phyloP scores from a whole-genome alignment of 2,113 vertebrate species.

The Ammospiza caudacuta region DNA sequence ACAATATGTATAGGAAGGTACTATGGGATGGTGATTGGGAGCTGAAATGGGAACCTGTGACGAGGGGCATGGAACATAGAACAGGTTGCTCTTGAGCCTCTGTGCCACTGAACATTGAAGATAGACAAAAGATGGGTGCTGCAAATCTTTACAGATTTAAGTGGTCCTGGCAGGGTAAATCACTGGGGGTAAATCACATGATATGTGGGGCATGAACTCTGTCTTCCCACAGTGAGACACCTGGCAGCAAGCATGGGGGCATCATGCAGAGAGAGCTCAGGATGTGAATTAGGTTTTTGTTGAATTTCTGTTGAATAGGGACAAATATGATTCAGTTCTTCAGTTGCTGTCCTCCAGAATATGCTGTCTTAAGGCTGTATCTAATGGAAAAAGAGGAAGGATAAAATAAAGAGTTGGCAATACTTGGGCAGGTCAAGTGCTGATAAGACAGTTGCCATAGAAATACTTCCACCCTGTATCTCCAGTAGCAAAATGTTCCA shows the following conservation, averaged over 20 bases:
- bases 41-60: background rate
- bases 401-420: background rate
- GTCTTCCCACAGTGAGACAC: background rate
- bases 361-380: background rate
- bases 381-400: background rate
- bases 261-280: background rate
- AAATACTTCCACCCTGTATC: background rate
- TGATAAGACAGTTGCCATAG: background rate
- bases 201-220: background rate
- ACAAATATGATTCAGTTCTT: background rate
- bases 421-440: background rate
- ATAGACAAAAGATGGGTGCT: background rate
- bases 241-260: accelerated
- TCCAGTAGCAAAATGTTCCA: background rate
- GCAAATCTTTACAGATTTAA: background rate
- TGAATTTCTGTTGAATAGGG: background rate
- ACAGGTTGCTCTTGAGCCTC: background rate
- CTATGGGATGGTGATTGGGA: background rate
- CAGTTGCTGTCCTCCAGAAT: background rate
- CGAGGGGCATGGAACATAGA: background rate
- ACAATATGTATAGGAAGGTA: background rate
- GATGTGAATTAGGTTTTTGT: background rate
- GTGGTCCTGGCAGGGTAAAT: background rate
- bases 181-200: background rate
- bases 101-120: background rate